These are phyloP conservation scores for Strigamia maritima DNA, from an alignment of 2,888 invertebrate genomes.

Conservation along the genomic window DNA sequence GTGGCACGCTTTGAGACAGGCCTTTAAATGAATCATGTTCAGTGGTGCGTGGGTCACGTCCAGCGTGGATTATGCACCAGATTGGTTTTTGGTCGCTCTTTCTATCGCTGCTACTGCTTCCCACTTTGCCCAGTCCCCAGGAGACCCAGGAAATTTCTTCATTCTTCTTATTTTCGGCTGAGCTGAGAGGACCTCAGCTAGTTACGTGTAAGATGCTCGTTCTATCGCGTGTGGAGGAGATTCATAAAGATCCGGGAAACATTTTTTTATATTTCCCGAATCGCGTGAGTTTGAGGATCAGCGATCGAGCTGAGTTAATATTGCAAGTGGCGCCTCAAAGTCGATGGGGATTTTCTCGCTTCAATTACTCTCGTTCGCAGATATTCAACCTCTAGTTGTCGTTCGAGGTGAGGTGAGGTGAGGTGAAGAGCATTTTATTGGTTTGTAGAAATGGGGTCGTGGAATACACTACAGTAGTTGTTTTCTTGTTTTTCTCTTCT, in stretches of 20 bases:
- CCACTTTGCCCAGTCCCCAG: not conserved
- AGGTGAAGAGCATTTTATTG: conserved; percentile 9
- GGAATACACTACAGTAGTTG: not conserved
- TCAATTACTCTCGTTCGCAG: conserved; percentile 1
- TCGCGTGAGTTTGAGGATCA: conserved; percentile 1
- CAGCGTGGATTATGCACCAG: conserved; percentile 15
- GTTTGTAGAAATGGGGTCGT: not conserved
- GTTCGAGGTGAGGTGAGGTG: not conserved
- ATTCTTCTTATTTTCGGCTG: not conserved
- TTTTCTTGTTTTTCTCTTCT: too few relatives aligned
- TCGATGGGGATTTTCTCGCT: not conserved
- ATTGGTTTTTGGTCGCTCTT: conserved; percentile 5
- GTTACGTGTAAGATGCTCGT: not conserved
- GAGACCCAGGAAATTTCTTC: not conserved
- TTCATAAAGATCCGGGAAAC: not conserved
- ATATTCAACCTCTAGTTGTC: conserved; percentile 8
- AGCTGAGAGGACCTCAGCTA: not conserved
- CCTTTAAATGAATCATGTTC: conserved; percentile 10
- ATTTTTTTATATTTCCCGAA: not conserved
- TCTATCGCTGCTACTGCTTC: not conserved
- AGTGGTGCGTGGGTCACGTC: not conserved
- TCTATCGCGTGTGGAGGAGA: not conserved
- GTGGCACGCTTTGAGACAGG: conserved; percentile 7
- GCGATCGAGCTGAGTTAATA: not conserved
- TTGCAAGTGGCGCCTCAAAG: not conserved